These are phyloP conservation scores for Nymphicus hollandicus DNA, from an alignment of 2,113 vertebrate genomes.

Conservation along the genomic window DNA sequence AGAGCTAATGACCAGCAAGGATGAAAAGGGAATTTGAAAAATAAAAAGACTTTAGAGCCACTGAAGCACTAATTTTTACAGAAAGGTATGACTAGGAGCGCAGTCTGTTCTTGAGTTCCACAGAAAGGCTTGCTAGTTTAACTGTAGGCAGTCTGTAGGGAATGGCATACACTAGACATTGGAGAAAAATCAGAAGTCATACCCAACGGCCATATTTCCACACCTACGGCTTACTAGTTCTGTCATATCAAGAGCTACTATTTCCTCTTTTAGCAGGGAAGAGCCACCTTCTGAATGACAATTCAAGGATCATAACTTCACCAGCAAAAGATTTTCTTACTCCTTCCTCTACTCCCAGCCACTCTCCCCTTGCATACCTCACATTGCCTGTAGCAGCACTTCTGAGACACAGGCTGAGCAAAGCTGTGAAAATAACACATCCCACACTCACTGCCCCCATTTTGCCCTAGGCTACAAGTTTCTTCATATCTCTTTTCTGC, in stretches of 20 bases:
- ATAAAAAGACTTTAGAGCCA: not conserved
- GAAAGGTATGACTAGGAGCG: not conserved
- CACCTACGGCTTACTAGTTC: not conserved
- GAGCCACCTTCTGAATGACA: not conserved
- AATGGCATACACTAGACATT: not conserved
- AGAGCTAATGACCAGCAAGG: not conserved
- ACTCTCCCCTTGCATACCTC: not conserved
- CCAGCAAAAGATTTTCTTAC: not conserved
- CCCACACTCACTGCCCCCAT: not conserved
- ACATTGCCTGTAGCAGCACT: not conserved
- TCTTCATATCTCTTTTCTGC: not conserved
- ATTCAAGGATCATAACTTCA: not conserved
- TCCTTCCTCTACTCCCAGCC: not conserved
- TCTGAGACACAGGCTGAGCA: not conserved
- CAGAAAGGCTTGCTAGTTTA: not conserved
- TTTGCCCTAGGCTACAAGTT: not conserved
- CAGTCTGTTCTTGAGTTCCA: not conserved
- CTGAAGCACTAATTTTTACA: not conserved
- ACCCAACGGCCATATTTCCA: not conserved
- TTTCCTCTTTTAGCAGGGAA: not conserved
- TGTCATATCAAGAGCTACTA: not conserved
- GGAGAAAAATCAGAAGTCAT: not conserved
- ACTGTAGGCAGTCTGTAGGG: not conserved
- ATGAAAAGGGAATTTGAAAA: not conserved
- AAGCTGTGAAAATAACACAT: not conserved